Percentiles rank a stretch among this genome's conserved stretches.
phyloP scores from a whole-genome alignment of 2,888 invertebrate species.

The Rotaria socialis region DNA sequence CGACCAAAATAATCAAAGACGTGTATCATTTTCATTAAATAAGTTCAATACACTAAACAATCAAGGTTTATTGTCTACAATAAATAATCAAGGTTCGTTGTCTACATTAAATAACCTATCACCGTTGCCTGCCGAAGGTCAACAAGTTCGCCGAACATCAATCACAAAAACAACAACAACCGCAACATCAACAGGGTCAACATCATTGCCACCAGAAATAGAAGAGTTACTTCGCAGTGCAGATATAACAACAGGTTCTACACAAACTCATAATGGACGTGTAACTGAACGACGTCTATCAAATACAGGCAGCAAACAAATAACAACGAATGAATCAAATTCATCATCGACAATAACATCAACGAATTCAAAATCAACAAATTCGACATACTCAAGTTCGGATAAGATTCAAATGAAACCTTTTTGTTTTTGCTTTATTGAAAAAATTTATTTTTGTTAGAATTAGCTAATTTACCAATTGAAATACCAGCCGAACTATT shows the following conservation, averaged over 20 bases:
- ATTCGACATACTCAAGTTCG: not conserved
- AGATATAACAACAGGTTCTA: not conserved
- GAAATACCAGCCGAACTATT: slow-evolving; percentile 15
- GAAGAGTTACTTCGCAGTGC: not conserved
- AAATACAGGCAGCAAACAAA: not conserved
- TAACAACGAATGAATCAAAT: not conserved
- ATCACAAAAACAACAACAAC: slow-evolving; percentile 17
- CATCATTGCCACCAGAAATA: not conserved
- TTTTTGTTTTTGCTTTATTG: not conserved
- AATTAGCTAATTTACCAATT: not conserved
- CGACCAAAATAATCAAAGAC: not conserved
- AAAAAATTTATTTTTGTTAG: not conserved
- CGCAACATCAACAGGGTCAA: not conserved
- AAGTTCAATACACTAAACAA: not conserved
- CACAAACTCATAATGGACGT: not conserved
- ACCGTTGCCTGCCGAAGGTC: not conserved
- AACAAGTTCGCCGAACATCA: not conserved
- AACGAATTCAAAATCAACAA: not conserved
- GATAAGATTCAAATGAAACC: too few species aligned
- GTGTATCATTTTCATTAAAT: not conserved
- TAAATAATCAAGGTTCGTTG: not conserved
- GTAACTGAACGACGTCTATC: not conserved
- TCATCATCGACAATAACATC: not conserved
- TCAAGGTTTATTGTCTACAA: not conserved
- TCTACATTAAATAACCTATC: not conserved